Evolutionary conservation across 2,888 invertebrate genomes (phyloP).

Genomic region (Cabera pusaria): DNA sequence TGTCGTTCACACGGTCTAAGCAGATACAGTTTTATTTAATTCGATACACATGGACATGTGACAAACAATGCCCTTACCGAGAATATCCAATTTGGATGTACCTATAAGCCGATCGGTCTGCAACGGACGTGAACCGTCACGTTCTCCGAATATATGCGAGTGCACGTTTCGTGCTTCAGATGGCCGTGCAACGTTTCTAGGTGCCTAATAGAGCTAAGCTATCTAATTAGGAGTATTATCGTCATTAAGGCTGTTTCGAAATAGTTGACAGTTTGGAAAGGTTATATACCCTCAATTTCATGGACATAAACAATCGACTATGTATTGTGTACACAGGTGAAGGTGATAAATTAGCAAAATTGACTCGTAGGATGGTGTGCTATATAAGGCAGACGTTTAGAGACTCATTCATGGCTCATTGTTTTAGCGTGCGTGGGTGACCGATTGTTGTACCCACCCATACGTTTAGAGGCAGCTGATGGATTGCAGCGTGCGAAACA

Average conservation of each 20-base stretch:
- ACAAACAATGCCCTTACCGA: slow-evolving; percentile 22
- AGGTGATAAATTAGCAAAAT: slow-evolving; percentile 47
- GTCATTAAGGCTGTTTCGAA: slow-evolving; percentile 10
- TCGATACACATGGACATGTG: slow-evolving; percentile 12
- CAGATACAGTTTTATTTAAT: slow-evolving; percentile 14
- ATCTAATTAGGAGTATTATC: slow-evolving; percentile 45
- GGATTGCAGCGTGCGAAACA: slow-evolving; percentile 62
- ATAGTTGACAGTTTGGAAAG: slow-evolving; percentile 11
- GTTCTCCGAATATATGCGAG: slow-evolving; percentile 35
- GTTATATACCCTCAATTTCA: slow-evolving; percentile 11
- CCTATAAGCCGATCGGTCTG: slow-evolving; percentile 37
- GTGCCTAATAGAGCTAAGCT: slow-evolving; percentile 38
- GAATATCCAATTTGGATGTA: slow-evolving; percentile 20
- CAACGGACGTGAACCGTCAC: slow-evolving; percentile 45
- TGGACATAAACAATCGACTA: slow-evolving; percentile 10
- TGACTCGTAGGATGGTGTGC: slow-evolving; percentile 52
- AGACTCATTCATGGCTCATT: slow-evolving; percentile 56
- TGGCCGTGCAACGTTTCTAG: slow-evolving; percentile 40
- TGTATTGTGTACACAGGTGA: slow-evolving; percentile 30
- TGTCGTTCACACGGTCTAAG: slow-evolving; percentile 25
- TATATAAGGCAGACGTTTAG: slow-evolving; percentile 53
- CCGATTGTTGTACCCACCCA: slow-evolving; percentile 70
- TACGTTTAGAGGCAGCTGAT: slow-evolving; percentile 51
- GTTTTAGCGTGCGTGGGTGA: slow-evolving; percentile 64
- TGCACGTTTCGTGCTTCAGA: slow-evolving; percentile 33